A percentile compares a stretch with the other conserved stretches of the same genome.
Conservation (phyloP, 2,888 invertebrate genomes). For the Scaptomyza flava region DNA sequence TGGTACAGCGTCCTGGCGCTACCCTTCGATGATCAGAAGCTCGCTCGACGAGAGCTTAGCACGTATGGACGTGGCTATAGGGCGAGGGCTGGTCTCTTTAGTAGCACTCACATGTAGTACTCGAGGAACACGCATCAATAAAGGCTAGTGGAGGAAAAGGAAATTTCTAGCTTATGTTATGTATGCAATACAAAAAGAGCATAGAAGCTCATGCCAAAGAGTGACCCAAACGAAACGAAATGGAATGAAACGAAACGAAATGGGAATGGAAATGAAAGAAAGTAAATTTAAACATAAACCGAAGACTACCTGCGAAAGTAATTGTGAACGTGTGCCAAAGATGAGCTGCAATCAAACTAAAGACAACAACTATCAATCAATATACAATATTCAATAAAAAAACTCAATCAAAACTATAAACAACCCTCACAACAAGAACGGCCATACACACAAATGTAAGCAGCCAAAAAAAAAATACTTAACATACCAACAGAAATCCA, state of each 20-base stretch:
- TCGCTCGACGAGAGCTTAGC: constrained; percentile 91
- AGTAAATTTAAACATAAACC: constrained; percentile 40
- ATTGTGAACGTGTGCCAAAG: constrained; percentile 66
- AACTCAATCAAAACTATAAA: constrained; percentile 18
- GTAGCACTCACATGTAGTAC: constrained; percentile 87
- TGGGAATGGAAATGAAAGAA: constrained; percentile 16
- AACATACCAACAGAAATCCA: constrained; percentile 23
- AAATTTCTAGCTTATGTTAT: constrained; percentile 3
- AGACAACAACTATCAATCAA: constrained; percentile 32
- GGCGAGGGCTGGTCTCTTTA: constrained; percentile 94
- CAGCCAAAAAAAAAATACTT: constrained; percentile 49
- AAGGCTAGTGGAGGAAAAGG: constrained; percentile 6
- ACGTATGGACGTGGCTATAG: constrained; percentile 86
- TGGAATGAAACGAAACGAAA: constrained; percentile 18
- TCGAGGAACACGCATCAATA: neutral
- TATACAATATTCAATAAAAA: constrained; percentile 10
- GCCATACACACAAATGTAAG: constrained; percentile 75
- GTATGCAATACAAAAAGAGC: constrained; percentile 31
- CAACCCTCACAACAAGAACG: constrained; percentile 38
- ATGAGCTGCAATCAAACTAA: constrained; percentile 48
- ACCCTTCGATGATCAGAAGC: constrained; percentile 96
- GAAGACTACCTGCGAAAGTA: constrained; percentile 56
- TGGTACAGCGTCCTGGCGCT: constrained; percentile 96
- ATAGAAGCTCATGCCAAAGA: constrained; percentile 67
- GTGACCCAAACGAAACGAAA: constrained; percentile 24